These are phyloP conservation scores for Chrysotoxum bicinctum DNA, from an alignment of 2,888 invertebrate species.

Conservation along the genomic window DNA sequence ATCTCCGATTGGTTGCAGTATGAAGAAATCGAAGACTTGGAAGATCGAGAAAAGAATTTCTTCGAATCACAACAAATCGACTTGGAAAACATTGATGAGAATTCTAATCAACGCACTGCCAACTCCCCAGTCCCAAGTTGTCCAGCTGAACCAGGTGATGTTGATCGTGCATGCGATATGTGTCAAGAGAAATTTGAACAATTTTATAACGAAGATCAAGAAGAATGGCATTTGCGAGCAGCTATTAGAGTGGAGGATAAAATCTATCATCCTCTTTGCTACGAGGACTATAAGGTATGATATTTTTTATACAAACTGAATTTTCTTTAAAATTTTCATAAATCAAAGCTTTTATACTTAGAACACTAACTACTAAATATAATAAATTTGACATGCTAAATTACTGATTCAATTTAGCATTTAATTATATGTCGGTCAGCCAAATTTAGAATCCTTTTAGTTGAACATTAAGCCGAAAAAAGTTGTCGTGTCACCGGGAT, in stretches of 20 bases:
- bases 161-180: conserved; percentile 89
- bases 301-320: not conserved
- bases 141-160: conserved; percentile 86
- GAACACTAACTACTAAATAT: too few species aligned
- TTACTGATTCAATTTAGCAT: too few species aligned
- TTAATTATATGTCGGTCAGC: too few species aligned
- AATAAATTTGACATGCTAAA: too few species aligned
- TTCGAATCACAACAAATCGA: conserved; percentile 88
- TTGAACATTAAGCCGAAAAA: too few species aligned
- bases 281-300: conserved; percentile 91
- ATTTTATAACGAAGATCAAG: conserved; percentile 97
- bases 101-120: conserved; percentile 82
- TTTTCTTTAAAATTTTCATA: not conserved
- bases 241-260: conserved; percentile 89
- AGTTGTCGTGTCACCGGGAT: too few species aligned
- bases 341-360: too few species aligned
- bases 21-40: conserved; percentile 95
- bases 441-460: too few species aligned
- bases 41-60: conserved; percentile 94
- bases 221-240: conserved; percentile 97
- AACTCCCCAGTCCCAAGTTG: conserved; percentile 87
- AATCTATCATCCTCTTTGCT: conserved; percentile 94
- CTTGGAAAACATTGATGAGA: conserved; percentile 83
- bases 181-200: conserved; percentile 97
- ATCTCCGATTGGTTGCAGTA: conserved; percentile 96